A percentile compares a stretch with the other conserved stretches of the same genome.
phyloP scores from a whole-genome alignment of 2,888 invertebrate genomes.

The Creontiades dilutus region DNA sequence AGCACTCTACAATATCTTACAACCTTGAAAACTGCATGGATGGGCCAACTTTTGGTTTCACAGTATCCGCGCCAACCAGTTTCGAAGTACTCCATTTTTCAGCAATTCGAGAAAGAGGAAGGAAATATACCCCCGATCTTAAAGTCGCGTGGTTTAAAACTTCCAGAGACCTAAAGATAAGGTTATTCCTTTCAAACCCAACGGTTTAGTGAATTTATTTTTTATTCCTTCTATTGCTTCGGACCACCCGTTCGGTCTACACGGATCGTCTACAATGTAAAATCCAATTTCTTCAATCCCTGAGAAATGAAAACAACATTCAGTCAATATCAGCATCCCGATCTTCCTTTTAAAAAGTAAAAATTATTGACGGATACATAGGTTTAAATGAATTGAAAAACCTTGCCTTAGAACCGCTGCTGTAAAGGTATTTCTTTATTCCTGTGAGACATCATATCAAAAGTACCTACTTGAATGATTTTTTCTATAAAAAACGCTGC shows the following conservation, averaged over 20 bases:
- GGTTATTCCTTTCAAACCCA: neutral
- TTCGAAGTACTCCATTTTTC: no score
- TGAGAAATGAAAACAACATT: neutral
- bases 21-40: neutral
- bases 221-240: neutral
- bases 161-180: neutral
- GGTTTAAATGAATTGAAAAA: no score
- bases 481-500: no score
- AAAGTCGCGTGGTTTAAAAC: neutral
- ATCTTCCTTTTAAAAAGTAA: no score
- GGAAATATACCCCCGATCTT: neutral
- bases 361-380: no score
- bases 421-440: no score
- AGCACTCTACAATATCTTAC: neutral
- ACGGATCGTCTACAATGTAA: constrained; percentile 41
- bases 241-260: constrained; percentile 26
- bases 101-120: neutral
- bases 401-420: no score
- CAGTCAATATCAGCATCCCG: no score
- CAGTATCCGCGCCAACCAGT: no score
- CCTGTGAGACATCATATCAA: no score
- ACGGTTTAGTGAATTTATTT: neutral
- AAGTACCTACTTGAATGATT: no score
- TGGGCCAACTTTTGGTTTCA: no score
- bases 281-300: constrained; percentile 40